Conservation (phyloP, 2,797 vertebrate species). For the Apodemus agrarius region DNA sequence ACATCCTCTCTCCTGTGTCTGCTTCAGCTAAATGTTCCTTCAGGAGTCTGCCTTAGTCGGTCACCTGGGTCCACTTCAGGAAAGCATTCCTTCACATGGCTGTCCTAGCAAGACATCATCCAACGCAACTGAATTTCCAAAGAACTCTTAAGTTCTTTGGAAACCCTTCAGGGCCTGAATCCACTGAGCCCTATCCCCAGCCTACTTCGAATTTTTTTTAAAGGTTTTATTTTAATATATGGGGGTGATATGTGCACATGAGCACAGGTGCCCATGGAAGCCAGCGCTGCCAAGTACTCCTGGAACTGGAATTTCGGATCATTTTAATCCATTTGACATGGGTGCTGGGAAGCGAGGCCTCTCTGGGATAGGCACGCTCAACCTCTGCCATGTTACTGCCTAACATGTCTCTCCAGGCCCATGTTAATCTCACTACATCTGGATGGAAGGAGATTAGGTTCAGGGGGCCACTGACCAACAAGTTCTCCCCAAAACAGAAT, state of each 20-base stretch:
- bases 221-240: not conserved
- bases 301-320: not conserved
- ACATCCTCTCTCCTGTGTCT: no score
- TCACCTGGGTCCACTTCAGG: no score
- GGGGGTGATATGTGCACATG: not conserved
- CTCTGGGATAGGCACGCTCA: not conserved
- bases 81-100: not conserved
- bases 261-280: not conserved
- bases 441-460: not conserved
- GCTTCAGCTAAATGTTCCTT: no score
- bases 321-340: no score
- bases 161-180: not conserved
- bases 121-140: not conserved
- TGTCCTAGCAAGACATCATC: not conserved
- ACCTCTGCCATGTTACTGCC: no score
- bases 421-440: not conserved
- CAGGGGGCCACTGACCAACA: not conserved
- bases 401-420: not conserved
- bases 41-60: no score
- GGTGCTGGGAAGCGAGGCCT: not conserved
- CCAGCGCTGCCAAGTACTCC: not conserved
- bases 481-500: not conserved
- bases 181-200: not conserved
- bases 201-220: not conserved
- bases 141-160: not conserved